phyloP scores from a whole-genome alignment of 92 coral and sea anemone genomes.

The Siderastrea siderea region DNA sequence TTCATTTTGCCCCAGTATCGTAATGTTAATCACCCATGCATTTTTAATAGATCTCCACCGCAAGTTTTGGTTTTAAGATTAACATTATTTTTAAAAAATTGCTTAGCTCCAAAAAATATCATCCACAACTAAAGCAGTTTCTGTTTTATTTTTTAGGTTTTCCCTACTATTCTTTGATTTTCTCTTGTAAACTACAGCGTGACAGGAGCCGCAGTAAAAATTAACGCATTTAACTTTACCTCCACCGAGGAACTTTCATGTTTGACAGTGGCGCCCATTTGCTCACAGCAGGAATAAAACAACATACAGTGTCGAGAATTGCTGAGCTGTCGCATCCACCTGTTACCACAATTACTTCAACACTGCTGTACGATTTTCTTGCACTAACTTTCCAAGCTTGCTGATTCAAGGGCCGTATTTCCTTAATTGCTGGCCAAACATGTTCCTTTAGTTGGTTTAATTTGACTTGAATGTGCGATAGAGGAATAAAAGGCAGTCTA shows the following conservation, averaged over 20 bases:
- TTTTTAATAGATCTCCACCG: neutral
- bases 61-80: neutral
- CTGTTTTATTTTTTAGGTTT: too few relatives aligned
- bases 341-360: conserved; percentile 75
- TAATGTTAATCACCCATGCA: neutral
- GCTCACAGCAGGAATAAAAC: conserved; percentile 78
- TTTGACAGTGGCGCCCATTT: conserved; percentile 78
- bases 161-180: too few relatives aligned
- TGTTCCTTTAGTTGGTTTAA: conserved; percentile 18
- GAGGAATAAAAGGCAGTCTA: conserved; percentile 72
- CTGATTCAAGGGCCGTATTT: neutral
- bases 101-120: too few relatives aligned
- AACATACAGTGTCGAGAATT: conserved; percentile 63
- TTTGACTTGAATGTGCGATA: conserved; percentile 36
- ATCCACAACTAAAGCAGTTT: too few relatives aligned
- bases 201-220: neutral
- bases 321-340: conserved; percentile 89
- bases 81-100: neutral
- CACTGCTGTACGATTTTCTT: conserved; percentile 82
- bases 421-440: neutral
- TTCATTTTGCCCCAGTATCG: too few relatives aligned
- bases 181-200: neutral
- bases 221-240: conserved; percentile 84
- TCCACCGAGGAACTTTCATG: conserved; percentile 90
- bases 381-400: conserved; percentile 23